Conservation (phyloP, 2,797 vertebrate genomes). For the Ctenopoma multispine region DNA sequence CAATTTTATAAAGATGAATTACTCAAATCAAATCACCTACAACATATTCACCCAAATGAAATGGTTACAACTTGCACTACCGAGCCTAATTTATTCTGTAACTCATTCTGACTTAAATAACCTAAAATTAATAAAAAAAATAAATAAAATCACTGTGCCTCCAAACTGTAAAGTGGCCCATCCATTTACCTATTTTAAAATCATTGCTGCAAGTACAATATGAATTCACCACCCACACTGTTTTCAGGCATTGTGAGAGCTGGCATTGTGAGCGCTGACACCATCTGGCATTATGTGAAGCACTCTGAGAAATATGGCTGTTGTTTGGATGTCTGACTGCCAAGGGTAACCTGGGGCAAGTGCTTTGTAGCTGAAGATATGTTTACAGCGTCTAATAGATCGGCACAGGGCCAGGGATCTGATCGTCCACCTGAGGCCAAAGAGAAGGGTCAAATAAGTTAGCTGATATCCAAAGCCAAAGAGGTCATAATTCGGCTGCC, state of each 20-base stretch:
- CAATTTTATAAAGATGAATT: neutral
- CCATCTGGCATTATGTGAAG: constrained; percentile 71
- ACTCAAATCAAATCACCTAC: constrained; percentile 1
- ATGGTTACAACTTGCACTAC: neutral
- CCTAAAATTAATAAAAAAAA: no score
- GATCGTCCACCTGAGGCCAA: constrained; percentile 59
- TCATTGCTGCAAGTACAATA: constrained; percentile 50
- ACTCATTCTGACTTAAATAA: constrained; percentile 5
- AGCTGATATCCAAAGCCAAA: no score
- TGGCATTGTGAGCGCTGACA: constrained; percentile 57
- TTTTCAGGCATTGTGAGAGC: constrained; percentile 48
- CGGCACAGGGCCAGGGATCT: constrained; percentile 48
- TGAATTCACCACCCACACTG: constrained; percentile 55
- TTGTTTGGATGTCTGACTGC: constrained; percentile 58
- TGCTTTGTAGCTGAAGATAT: constrained; percentile 55
- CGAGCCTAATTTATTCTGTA: constrained; percentile 15
- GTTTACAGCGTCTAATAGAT: constrained; percentile 70
- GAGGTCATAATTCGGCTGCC: no score
- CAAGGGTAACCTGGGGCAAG: constrained; percentile 64
- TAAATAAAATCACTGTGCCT: no score
- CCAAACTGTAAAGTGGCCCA: constrained; percentile 27
- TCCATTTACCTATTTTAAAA: constrained; percentile 44
- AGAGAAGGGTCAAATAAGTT: constrained; percentile 43
- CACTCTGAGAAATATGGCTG: constrained; percentile 64
- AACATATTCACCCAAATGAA: neutral